phyloP scores from a whole-genome alignment of 2,113 vertebrate genomes.

The Cyanocitta stelleri region DNA sequence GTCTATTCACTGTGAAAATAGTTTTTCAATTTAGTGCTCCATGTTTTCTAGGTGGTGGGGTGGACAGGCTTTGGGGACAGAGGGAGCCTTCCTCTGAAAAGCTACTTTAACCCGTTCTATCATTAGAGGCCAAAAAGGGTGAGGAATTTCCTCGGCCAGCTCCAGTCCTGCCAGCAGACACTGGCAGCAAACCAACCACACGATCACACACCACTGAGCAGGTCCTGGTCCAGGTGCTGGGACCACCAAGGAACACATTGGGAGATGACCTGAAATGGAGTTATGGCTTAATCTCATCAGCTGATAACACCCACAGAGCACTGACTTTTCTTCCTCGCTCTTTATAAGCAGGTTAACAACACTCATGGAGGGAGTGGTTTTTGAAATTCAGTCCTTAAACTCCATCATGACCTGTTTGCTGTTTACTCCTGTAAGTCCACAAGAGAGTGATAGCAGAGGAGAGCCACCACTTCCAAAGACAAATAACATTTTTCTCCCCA shows the following conservation, averaged over 20 bases:
- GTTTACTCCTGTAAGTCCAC: neutral
- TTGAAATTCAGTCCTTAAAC: neutral
- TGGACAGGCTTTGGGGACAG: neutral
- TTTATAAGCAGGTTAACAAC: neutral
- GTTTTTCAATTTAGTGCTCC: neutral
- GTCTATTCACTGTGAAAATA: neutral
- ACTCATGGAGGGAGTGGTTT: fast-evolving
- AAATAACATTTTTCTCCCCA: neutral
- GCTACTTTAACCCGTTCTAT: neutral
- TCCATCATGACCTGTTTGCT: neutral
- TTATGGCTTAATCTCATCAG: neutral
- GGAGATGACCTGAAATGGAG: neutral
- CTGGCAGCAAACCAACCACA: neutral
- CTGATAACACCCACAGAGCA: neutral
- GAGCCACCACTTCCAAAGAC: neutral
- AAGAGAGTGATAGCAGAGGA: neutral
- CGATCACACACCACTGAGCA: neutral
- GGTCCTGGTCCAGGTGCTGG: neutral
- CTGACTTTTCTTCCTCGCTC: neutral
- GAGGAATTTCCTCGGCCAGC: neutral
- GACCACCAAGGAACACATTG: neutral
- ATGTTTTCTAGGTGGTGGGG: neutral
- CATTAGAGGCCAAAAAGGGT: neutral
- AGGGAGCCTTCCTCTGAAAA: neutral
- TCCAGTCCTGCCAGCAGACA: neutral